A percentile compares a stretch with the other conserved stretches of the same genome.
These are phyloP conservation scores for Agrochola litura DNA, from an alignment of 2,888 invertebrate species.

Conservation along the genomic window DNA sequence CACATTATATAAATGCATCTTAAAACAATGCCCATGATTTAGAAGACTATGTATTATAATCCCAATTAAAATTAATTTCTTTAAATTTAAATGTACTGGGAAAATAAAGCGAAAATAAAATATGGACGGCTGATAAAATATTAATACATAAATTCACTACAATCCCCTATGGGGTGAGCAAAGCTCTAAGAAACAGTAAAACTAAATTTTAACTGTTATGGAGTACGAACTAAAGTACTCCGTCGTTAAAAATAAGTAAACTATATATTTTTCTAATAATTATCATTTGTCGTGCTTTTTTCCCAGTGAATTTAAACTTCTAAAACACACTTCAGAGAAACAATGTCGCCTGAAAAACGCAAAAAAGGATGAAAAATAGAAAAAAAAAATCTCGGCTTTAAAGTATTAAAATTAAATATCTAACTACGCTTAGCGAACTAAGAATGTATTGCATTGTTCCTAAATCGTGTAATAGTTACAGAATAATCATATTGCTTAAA, in stretches of 20 bases:
- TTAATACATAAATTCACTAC: constrained; percentile 56
- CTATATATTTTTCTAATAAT: constrained; percentile 53
- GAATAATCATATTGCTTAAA: constrained; percentile 71
- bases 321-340: constrained; percentile 44
- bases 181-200: constrained; percentile 44
- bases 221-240: constrained; percentile 41
- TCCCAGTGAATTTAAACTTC: constrained; percentile 61
- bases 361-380: constrained; percentile 68
- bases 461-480: constrained; percentile 72
- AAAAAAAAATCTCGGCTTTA: constrained; percentile 73
- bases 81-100: constrained; percentile 64
- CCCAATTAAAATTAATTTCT: constrained; percentile 49
- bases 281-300: constrained; percentile 60
- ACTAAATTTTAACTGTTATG: constrained; percentile 33
- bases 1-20: constrained; percentile 71
- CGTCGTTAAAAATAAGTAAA: constrained; percentile 45
- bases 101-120: constrained; percentile 56
- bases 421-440: constrained; percentile 82
- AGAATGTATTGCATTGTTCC: constrained; percentile 86
- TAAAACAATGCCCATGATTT: constrained; percentile 73
- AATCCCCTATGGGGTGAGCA: constrained; percentile 52
- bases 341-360: constrained; percentile 57
- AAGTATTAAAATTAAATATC: constrained; percentile 77
- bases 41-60: constrained; percentile 53
- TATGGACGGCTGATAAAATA: constrained; percentile 64